Evolutionary conservation across 2,113 vertebrate species (phyloP), one percentile per base, ranked within the genome.

Genomic region (Poeciliopsis turrubarensis): DNA sequence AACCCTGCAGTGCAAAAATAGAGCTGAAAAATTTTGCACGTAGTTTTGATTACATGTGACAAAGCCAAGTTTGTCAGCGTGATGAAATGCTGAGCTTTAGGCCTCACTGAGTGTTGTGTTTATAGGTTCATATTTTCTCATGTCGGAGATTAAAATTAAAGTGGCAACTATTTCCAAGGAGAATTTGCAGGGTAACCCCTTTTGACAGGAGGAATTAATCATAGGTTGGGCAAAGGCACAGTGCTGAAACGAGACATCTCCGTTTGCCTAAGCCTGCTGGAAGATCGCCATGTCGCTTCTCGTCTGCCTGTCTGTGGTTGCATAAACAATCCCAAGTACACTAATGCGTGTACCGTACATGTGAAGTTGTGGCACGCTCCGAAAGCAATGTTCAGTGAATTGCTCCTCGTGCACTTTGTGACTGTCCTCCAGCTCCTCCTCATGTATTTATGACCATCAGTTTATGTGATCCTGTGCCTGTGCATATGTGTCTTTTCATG

Each of bases 161-260:
- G 79, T 84, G 73, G 73, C 61, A 79, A 66, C 70, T 62, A 60
- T 82, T 84, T 70, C 39, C 85, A 70, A 85, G 65, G 72, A 80
- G 86, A 91, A 89, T 91, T 88, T 73, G 90, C 77, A 31, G 75
- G 73, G 80, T 75, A 82, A 89, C 77, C 73, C 30, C 77, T 88
- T 63, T 86, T 91, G 92, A 92, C 89, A 91, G 90, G 79, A 85
- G 77, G 86, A 82, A 93, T 92, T 86, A 92, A 92, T 92, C 89
- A 90, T 30, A 27, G 57, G 76, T 64, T 65, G 34, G 77, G 81
- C 73, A 72, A 76, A 80, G 62, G 71, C 60, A 26, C 57, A 22
- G 70, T 29, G 78, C 65, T 4, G 64, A 80, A 82, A 80, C 84
- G 86, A 90, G 84, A 65, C 85, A 77, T 84, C 25, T 60, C 78